These are phyloP conservation scores for Orchesella cincta DNA, from an alignment of 1,140 invertebrate genomes.

Conservation along the genomic window DNA sequence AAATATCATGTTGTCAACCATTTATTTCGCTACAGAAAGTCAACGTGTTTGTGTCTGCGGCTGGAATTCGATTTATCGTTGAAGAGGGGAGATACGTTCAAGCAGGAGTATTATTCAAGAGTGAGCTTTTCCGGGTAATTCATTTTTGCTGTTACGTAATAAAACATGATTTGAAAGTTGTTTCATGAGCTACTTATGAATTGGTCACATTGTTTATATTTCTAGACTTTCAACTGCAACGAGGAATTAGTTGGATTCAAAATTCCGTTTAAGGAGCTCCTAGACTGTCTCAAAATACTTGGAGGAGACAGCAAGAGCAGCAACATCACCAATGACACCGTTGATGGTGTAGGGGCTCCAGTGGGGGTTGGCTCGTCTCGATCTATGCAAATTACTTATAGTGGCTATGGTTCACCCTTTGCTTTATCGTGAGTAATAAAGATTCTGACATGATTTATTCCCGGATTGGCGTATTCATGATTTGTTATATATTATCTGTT, in stretches of 20 bases:
- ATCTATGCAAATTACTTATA: slow-evolving; percentile 5
- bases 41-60: slow-evolving; percentile 30
- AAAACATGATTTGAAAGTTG: too few species aligned
- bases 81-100: slow-evolving; percentile 43
- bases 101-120: slow-evolving; percentile 24
- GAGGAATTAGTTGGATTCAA: slow-evolving; percentile 1
- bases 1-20: background rate
- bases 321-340: background rate
- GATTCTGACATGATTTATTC: background rate
- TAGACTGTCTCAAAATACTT: slow-evolving; percentile 39
- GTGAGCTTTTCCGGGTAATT: slow-evolving; percentile 32
- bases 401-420: background rate
- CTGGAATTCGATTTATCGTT: slow-evolving; percentile 36
- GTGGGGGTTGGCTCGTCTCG: background rate
- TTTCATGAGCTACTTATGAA: background rate
- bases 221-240: slow-evolving; percentile 28
- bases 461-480: background rate
- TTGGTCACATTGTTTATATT: background rate
- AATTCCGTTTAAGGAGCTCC: slow-evolving; percentile 34
- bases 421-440: background rate
- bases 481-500: background rate
- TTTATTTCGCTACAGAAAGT: slow-evolving; percentile 33
- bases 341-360: background rate
- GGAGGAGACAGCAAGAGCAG: slow-evolving; percentile 1
- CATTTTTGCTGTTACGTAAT: too few species aligned